phyloP scores from a whole-genome alignment of 2,888 invertebrate genomes.

The Ethmia dodecea region DNA sequence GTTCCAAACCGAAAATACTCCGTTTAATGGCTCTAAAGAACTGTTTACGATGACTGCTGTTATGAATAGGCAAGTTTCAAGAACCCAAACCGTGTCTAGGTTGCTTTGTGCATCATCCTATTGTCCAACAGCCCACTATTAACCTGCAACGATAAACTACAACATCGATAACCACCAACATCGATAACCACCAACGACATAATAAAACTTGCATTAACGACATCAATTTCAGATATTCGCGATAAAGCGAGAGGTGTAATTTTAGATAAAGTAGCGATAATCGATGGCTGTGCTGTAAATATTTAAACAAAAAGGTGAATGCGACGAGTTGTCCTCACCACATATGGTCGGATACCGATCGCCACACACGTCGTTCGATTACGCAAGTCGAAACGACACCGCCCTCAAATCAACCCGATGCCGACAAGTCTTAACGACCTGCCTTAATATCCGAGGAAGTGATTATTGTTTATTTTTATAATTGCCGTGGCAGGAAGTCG shows the following conservation, averaged over 20 bases:
- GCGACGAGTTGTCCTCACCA: constrained; percentile 25
- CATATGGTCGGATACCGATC: constrained; percentile 38
- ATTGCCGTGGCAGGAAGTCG: constrained; percentile 64
- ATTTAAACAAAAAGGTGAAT: background rate
- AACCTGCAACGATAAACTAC: constrained; percentile 22
- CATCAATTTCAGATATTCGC: constrained; percentile 16
- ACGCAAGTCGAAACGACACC: constrained; percentile 49
- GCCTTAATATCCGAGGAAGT: constrained; percentile 61
- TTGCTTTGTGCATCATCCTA: constrained; percentile 17
- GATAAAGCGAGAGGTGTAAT: constrained; percentile 28
- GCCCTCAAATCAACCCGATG: constrained; percentile 54
- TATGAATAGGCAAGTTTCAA: too few species aligned
- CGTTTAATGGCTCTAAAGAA: too few species aligned
- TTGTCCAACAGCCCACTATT: constrained; percentile 31
- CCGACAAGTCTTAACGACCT: constrained; percentile 51
- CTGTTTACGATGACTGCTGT: too few species aligned
- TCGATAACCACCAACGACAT: constrained; percentile 21
- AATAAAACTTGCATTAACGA: constrained; percentile 19
- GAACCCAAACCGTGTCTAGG: constrained; percentile 11
- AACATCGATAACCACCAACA: constrained; percentile 21
- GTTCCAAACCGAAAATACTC: too few species aligned
- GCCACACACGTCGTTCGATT: constrained; percentile 62
- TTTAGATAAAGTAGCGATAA: constrained; percentile 23
- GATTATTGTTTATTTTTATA: constrained; percentile 73
- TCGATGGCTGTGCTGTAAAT: background rate